Evolutionary conservation across 2,113 vertebrate genomes (phyloP), one percentile per base, ranked within the genome.

Genomic region (Calidris pugnax): DNA sequence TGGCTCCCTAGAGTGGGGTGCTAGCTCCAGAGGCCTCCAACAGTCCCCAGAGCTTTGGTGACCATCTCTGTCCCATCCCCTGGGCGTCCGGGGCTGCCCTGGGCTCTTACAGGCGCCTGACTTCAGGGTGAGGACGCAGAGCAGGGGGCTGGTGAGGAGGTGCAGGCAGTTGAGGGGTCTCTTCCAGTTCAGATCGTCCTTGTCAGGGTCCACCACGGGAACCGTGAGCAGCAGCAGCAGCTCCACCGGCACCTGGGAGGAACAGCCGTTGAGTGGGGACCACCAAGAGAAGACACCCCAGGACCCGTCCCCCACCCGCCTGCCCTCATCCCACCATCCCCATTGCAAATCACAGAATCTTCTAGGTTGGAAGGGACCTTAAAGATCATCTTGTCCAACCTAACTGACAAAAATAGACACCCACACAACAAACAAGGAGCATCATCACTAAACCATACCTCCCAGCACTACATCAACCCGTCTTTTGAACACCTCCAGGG

Each of bases 101-200:
- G 14, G 23, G 50, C 41, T 98, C 99, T 99, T 98, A 99, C 99
- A 99, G 37, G 67, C 3, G 30, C 99, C 99, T 0, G 99, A 99
- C 82, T 99, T 98, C 45, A 99, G 98, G 33, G 98, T 97, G 56
- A 99, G 97, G 75, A 99, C 1, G n/a, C 98, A 98, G 90, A 98
- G 92, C 87, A 99, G 68, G 14, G 99, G 98, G 83, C 98, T 98
- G 43, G 98, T 98, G 76, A 98, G 45, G 28, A 99, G 48, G 24
- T 99, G 99, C 50, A 99, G 96, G 89, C 99, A 99, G 98, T 99
- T 99, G 43, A 99, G 98, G 15, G 99, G 99, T 26, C 99, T 99
- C 60, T 98, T 99, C 99, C 99, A 99, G 98, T 99, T 99, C 85
- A 86, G 97, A 82, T 99, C 99, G 0, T 99, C 99, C 97, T 98